phyloP scores from a whole-genome alignment of 2,888 invertebrate genomes.

The Pyralis farinalis region DNA sequence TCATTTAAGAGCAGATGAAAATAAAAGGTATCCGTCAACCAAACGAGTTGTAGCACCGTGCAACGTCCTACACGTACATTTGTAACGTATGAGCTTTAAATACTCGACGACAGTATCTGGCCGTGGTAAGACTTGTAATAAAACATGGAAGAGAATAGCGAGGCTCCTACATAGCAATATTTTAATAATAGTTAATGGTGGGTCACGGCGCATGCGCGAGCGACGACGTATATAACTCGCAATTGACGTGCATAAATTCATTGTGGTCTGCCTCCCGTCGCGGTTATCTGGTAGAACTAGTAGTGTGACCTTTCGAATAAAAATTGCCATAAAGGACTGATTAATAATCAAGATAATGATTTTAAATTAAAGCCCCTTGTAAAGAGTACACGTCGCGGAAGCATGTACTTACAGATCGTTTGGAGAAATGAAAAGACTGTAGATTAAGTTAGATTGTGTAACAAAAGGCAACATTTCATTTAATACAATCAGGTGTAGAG shows the following conservation, averaged over 20 bases:
- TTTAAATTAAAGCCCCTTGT: constrained; percentile 13
- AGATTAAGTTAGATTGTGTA: not conserved
- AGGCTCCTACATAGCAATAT: constrained; percentile 73
- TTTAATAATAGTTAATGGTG: constrained; percentile 79
- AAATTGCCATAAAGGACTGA: constrained; percentile 45
- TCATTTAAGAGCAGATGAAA: constrained; percentile 61
- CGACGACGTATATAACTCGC: constrained; percentile 73
- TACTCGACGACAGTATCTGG: constrained; percentile 73
- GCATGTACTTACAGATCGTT: constrained; percentile 1
- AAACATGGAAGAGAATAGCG: constrained; percentile 74
- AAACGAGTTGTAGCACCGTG: constrained; percentile 40
- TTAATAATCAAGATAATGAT: constrained; percentile 25
- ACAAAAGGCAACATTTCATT: not conserved
- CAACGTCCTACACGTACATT: constrained; percentile 66
- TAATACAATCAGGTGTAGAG: no score
- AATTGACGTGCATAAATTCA: constrained; percentile 72
- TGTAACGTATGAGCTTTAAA: constrained; percentile 73
- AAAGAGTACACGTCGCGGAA: constrained; percentile 5
- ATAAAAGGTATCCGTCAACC: constrained; percentile 44
- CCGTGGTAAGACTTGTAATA: constrained; percentile 59
- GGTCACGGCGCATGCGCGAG: constrained; percentile 66
- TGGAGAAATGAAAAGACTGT: not conserved
- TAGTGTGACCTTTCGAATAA: constrained; percentile 47
- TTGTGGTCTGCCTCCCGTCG: constrained; percentile 53
- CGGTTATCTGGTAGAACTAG: constrained; percentile 32